Conservation (phyloP, 2,888 invertebrate genomes). For the Stenodema calcarata region DNA sequence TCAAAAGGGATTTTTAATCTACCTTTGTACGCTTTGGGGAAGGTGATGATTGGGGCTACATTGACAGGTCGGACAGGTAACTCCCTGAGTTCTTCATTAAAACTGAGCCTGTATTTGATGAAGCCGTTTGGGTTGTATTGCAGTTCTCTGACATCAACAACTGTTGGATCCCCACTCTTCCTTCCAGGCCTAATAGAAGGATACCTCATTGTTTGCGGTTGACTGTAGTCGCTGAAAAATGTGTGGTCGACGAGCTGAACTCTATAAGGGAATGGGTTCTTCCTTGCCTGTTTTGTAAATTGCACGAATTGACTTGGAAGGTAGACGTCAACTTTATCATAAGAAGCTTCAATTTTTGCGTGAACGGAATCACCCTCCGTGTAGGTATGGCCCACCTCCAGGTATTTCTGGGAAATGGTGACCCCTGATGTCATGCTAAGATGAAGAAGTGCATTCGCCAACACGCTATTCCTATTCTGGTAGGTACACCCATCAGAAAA, state of each 20-base stretch:
- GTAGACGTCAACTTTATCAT: slow-evolving; percentile 36
- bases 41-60: not conserved
- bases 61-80: not conserved
- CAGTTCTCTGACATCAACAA: slow-evolving; percentile 59
- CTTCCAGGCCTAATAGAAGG: slow-evolving; percentile 59
- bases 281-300: slow-evolving; percentile 42
- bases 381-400: not conserved
- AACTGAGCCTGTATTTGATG: not conserved
- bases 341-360: not conserved
- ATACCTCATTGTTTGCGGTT: slow-evolving; percentile 59
- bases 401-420: slow-evolving; percentile 13
- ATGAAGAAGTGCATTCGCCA: slow-evolving; percentile 3
- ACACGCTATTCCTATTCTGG: not conserved
- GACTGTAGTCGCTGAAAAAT: not conserved
- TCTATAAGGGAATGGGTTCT: slow-evolving; percentile 40
- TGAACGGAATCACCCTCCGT: slow-evolving; percentile 1
- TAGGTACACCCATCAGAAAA: slow-evolving; percentile 6
- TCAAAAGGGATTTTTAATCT: not conserved
- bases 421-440: not conserved
- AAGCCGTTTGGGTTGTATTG: slow-evolving; percentile 55
- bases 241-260: not conserved
- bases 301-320: slow-evolving; percentile 49
- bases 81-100: not conserved
- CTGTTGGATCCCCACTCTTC: slow-evolving; percentile 59
- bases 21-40: not conserved